Conservation (phyloP, 2,113 vertebrate species). For the Atractosteus spatula region DNA sequence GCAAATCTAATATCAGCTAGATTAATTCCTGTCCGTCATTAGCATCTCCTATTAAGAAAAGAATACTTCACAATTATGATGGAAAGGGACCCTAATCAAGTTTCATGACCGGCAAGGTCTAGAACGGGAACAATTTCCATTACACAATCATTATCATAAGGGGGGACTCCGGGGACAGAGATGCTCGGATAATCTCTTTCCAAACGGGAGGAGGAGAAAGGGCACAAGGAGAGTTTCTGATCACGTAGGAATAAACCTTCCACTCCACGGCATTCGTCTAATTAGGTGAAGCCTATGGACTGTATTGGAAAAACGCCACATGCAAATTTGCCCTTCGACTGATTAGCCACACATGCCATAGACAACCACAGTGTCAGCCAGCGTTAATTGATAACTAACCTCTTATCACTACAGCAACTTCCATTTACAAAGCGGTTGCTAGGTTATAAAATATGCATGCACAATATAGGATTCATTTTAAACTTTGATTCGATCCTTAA, state of each 20-base stretch:
- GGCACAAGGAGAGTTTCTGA: neutral
- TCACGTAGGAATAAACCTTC: constrained; percentile 33
- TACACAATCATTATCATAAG: constrained; percentile 46
- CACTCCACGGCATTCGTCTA: constrained; percentile 25
- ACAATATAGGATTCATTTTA: too few relatives aligned
- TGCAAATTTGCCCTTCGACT: constrained; percentile 4
- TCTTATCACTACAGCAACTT: neutral
- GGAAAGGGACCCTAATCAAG: constrained; percentile 29
- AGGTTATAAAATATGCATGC: too few relatives aligned
- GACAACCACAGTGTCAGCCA: neutral
- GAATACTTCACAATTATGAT: constrained; percentile 34
- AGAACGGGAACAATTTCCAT: constrained; percentile 36
- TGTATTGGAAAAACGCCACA: neutral
- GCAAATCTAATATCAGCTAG: neutral
- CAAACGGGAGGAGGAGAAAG: constrained; percentile 25
- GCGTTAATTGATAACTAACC: constrained; percentile 1
- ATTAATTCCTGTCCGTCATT: constrained; percentile 22
- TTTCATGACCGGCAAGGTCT: constrained; percentile 38
- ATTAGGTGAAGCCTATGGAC: constrained; percentile 13
- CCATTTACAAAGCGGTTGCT: too few relatives aligned
- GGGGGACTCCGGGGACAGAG: constrained; percentile 22
- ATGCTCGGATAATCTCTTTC: constrained; percentile 37
- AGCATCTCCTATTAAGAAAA: constrained; percentile 29
- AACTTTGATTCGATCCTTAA: too few relatives aligned
- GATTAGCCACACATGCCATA: neutral